A percentile compares a stretch with the other conserved stretches of the same genome.
Conservation (phyloP, 2,113 vertebrate species). For the Romanogobio albipinnatus region DNA sequence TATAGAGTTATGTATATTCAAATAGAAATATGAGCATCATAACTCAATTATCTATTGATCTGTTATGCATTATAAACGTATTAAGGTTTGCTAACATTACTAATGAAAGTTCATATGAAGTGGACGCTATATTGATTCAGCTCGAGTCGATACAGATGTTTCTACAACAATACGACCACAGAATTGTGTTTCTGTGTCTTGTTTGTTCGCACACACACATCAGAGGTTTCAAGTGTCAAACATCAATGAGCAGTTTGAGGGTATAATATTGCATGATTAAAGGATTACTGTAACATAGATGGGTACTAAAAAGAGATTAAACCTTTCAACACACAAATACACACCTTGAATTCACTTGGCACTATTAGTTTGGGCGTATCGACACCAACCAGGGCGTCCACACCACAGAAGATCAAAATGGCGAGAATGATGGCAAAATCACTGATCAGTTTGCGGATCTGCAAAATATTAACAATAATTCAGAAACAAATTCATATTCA, state of each 20-base stretch:
- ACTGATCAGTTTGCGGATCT: conserved; percentile 97
- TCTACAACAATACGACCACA: not conserved
- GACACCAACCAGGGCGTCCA: conserved; percentile 93
- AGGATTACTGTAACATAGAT: conserved; percentile 17
- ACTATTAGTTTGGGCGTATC: conserved; percentile 96
- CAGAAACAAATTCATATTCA: not conserved
- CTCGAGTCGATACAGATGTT: not conserved
- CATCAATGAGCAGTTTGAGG: conserved; percentile 10
- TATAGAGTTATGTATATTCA: not conserved
- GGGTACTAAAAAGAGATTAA: not conserved
- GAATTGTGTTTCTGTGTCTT: not conserved
- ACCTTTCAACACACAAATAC: not conserved
- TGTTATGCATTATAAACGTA: not conserved
- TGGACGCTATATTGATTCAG: not conserved
- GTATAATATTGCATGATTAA: not conserved
- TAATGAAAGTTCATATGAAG: not conserved
- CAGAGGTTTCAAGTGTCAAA: not conserved
- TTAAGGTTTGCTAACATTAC: not conserved
- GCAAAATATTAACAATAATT: conserved; percentile 33
- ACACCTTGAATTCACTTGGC: conserved; percentile 98
- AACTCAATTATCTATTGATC: not conserved
- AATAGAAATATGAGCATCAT: not conserved
- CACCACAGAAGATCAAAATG: conserved; percentile 92
- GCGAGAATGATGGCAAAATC: conserved; percentile 97
- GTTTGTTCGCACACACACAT: not conserved